Conservation (phyloP, 2,797 vertebrate genomes). For the Pristis pectinata region DNA sequence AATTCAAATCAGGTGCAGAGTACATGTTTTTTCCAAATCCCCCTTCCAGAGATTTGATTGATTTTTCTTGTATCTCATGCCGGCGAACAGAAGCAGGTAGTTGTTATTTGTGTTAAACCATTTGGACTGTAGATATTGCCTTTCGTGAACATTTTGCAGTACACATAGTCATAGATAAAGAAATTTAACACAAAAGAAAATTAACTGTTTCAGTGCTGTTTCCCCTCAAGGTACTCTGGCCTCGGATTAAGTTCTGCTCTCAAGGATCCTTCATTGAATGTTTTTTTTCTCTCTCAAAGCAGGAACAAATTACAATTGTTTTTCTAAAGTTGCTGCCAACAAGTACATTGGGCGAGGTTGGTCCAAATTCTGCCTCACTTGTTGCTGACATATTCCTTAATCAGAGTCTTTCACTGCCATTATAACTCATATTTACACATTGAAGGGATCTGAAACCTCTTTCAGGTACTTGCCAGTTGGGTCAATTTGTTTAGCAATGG, state of each 20-base stretch:
- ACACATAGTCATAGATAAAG: slow-evolving; percentile 29
- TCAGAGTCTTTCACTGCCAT: background rate
- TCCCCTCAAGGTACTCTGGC: background rate
- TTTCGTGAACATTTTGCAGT: slow-evolving; percentile 34
- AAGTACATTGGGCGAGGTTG: no score
- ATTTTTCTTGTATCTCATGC: slow-evolving; percentile 53
- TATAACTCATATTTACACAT: background rate
- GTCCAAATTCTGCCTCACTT: background rate
- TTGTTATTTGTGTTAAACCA: slow-evolving; percentile 38
- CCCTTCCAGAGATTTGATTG: slow-evolving; percentile 71
- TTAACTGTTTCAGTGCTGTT: background rate
- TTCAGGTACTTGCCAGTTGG: background rate
- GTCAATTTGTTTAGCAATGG: background rate
- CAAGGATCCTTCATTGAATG: no score
- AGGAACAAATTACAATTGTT: background rate
- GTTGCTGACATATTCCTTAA: no score
- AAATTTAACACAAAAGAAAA: slow-evolving; percentile 16
- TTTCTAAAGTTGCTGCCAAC: background rate
- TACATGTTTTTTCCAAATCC: slow-evolving; percentile 71
- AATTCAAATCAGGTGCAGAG: slow-evolving; percentile 99
- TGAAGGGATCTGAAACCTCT: background rate
- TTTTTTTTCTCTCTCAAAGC: background rate
- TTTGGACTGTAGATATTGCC: slow-evolving; percentile 38
- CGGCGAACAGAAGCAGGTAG: slow-evolving; percentile 27
- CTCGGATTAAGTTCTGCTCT: background rate